phyloP scores from a whole-genome alignment of 2,113 vertebrate genomes.

The Rhadina sibilatrix region DNA sequence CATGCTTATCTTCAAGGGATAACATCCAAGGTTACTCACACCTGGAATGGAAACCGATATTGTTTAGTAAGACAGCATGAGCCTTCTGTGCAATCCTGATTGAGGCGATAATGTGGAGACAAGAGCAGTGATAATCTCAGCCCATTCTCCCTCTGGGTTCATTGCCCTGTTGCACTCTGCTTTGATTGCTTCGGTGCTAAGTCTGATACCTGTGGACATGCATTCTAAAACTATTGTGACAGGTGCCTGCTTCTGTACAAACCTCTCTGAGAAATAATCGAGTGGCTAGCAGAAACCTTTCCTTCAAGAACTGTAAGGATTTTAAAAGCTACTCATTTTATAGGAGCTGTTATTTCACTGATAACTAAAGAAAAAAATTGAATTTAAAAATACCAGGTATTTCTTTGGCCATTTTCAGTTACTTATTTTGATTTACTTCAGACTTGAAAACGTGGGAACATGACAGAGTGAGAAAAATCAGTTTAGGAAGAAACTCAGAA shows the following conservation, averaged over 20 bases:
- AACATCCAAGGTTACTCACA: background rate
- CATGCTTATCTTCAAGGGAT: background rate
- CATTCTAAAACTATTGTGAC: background rate
- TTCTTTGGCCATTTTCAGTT: background rate
- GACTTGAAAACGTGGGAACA: background rate
- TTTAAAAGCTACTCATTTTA: background rate
- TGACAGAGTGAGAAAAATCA: background rate
- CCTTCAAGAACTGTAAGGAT: background rate
- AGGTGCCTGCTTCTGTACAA: background rate
- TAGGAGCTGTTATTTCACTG: background rate
- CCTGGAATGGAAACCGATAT: background rate
- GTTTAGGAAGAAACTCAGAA: background rate
- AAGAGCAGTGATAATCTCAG: background rate
- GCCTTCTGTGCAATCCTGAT: background rate
- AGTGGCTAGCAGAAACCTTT: background rate
- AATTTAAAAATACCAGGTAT: background rate
- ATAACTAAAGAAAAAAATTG: background rate
- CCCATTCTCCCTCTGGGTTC: background rate
- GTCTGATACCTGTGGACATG: background rate
- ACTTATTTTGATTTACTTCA: background rate
- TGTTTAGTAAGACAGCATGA: background rate
- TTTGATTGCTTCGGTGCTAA: background rate
- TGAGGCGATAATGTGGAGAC: background rate
- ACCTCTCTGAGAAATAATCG: background rate
- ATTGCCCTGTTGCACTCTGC: background rate